phyloP scores from a whole-genome alignment of 2,888 invertebrate genomes.

The Monochamus alternatus region DNA sequence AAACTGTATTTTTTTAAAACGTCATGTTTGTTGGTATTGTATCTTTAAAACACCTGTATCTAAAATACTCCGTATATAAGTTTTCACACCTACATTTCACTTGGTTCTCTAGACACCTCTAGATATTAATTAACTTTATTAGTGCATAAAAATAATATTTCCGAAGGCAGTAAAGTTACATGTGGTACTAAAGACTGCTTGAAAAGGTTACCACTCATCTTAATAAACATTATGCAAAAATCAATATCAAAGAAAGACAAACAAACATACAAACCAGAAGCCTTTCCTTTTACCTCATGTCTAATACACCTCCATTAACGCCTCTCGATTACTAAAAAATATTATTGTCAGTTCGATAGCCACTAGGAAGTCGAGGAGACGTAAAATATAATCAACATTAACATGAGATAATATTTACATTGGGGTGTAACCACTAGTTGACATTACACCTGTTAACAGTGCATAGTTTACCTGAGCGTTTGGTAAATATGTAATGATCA shows the following conservation, averaged over 20 bases:
- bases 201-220: no score
- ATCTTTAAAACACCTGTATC: no score
- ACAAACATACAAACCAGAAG: slow-evolving; percentile 8
- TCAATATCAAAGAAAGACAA: background rate
- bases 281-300: background rate
- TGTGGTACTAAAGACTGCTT: no score
- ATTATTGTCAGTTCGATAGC: slow-evolving; percentile 10
- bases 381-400: slow-evolving; percentile 30
- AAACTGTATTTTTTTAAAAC: no score
- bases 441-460: slow-evolving; percentile 49
- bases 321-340: slow-evolving; percentile 20
- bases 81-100: no score
- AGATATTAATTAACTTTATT: no score
- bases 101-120: no score
- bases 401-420: slow-evolving; percentile 38
- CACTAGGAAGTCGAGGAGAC: slow-evolving; percentile 22
- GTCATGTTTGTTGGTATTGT: no score
- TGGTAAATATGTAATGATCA: slow-evolving; percentile 42
- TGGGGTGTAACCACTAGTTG: slow-evolving; percentile 42
- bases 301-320: slow-evolving; percentile 22
- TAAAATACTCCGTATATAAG: no score
- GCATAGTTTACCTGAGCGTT: slow-evolving; percentile 42
- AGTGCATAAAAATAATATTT: no score
- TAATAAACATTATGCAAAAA: background rate
- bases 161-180: no score